A percentile compares a stretch with the other conserved stretches of the same genome.
Conservation (phyloP, 2,888 invertebrate species). For the Drosophila formosana region DNA sequence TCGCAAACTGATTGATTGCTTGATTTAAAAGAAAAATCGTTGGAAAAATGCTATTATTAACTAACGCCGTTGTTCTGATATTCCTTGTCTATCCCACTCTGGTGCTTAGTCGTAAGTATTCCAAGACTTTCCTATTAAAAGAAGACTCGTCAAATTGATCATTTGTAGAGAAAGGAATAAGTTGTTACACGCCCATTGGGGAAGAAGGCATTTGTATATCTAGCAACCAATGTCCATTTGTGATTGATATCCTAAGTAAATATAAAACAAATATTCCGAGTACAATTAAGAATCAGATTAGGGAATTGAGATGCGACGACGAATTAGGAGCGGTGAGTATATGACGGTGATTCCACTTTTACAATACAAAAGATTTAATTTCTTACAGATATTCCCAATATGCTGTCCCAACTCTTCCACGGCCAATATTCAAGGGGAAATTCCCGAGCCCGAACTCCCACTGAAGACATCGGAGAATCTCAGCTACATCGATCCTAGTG, state of each 20-base stretch:
- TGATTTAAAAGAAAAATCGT: too few relatives aligned
- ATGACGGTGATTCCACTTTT: too few relatives aligned
- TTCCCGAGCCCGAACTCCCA: neutral
- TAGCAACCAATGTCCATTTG: slow-evolving; percentile 42
- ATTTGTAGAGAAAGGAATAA: slow-evolving; percentile 45
- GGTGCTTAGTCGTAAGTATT: neutral
- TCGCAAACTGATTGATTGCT: too few relatives aligned
- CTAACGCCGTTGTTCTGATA: too few relatives aligned
- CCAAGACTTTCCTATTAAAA: neutral
- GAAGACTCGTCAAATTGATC: too few relatives aligned
- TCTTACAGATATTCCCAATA: slow-evolving; percentile 34
- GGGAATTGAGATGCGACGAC: slow-evolving; percentile 43
- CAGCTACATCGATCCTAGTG: slow-evolving; percentile 44
- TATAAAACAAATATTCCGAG: slow-evolving; percentile 51
- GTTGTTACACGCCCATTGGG: slow-evolving; percentile 37
- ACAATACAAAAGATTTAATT: neutral
- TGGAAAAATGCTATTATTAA: too few relatives aligned
- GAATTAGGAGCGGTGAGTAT: slow-evolving; percentile 27
- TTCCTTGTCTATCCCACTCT: too few relatives aligned
- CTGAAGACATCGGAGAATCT: slow-evolving; percentile 8
- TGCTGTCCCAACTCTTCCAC: slow-evolving; percentile 45
- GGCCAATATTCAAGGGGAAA: too few relatives aligned
- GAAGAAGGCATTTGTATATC: slow-evolving; percentile 52
- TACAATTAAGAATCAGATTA: slow-evolving; percentile 27
- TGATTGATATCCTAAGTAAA: slow-evolving; percentile 29